Conservation (phyloP, 2,888 invertebrate species). For the Drosophila aldrichi region DNA sequence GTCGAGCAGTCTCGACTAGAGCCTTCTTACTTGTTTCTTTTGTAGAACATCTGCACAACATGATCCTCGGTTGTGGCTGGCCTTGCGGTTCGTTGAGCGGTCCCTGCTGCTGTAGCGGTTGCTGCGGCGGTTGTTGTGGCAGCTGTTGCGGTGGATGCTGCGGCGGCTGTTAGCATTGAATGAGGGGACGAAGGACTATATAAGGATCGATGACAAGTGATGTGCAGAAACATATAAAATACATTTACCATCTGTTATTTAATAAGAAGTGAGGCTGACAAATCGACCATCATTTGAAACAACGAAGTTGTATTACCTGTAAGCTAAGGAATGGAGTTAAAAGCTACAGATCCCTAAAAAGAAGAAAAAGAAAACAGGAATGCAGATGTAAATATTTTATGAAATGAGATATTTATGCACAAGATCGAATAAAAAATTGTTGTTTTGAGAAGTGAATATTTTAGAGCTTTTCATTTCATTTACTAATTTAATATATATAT, state of each 20-base stretch:
- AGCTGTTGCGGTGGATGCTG: conserved; percentile 24
- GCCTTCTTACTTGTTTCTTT: no score
- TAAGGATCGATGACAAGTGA: background rate
- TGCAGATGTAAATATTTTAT: background rate
- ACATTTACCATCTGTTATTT: background rate
- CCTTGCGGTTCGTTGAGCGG: conserved; percentile 59
- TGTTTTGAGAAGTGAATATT: background rate
- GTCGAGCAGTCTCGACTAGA: no score
- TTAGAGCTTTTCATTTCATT: no score
- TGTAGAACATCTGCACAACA: background rate
- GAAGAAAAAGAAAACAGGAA: no score
- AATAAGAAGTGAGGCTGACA: background rate
- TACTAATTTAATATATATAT: no score
- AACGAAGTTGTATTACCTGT: background rate
- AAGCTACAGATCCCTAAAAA: background rate
- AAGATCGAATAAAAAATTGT: no score
- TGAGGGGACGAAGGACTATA: background rate
- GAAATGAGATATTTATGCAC: no score
- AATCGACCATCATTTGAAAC: background rate
- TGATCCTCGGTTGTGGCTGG: conserved; percentile 61
- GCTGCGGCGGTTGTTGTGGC: conserved; percentile 9
- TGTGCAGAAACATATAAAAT: background rate
- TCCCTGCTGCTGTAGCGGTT: conserved; percentile 45
- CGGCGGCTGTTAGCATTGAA: background rate
- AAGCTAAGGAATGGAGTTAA: background rate